Evolutionary conservation across 2,888 invertebrate species (phyloP).

Genomic region (Drosophila multiciliata): DNA sequence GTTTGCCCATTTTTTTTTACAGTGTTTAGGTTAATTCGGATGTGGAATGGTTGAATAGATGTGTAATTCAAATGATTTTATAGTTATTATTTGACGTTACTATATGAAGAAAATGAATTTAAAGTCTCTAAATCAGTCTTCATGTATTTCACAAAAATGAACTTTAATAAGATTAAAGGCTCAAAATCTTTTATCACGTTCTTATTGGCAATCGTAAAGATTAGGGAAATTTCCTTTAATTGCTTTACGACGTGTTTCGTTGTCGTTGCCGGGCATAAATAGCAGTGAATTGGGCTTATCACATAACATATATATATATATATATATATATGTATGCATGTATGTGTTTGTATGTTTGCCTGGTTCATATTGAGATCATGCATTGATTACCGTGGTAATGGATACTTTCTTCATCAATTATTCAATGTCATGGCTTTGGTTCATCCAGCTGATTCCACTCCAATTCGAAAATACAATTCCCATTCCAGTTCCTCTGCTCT

Average conservation of each 20-base stretch:
- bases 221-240: not conserved
- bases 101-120: not conserved
- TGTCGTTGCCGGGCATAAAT: not conserved
- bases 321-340: not conserved
- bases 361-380: slow-evolving; percentile 35
- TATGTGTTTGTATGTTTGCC: not conserved
- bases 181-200: not conserved
- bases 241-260: slow-evolving; percentile 1
- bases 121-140: not conserved
- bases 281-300: not conserved
- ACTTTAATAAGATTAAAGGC: not conserved
- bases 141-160: not conserved
- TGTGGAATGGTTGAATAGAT: too few species aligned
- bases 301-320: not conserved
- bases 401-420: slow-evolving; percentile 55
- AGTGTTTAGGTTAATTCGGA: too few species aligned
- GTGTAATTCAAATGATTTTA: not conserved
- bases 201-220: slow-evolving; percentile 4
- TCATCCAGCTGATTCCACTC: slow-evolving; percentile 20
- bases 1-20: too few species aligned
- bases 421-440: slow-evolving; percentile 48
- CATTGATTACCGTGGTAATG: slow-evolving; percentile 22
- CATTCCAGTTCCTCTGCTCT: slow-evolving; percentile 4
- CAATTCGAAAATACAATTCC: not conserved
- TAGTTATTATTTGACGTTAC: too few species aligned